Evolutionary conservation across 2,113 vertebrate species (phyloP).

Genomic region (Guaruba guarouba): DNA sequence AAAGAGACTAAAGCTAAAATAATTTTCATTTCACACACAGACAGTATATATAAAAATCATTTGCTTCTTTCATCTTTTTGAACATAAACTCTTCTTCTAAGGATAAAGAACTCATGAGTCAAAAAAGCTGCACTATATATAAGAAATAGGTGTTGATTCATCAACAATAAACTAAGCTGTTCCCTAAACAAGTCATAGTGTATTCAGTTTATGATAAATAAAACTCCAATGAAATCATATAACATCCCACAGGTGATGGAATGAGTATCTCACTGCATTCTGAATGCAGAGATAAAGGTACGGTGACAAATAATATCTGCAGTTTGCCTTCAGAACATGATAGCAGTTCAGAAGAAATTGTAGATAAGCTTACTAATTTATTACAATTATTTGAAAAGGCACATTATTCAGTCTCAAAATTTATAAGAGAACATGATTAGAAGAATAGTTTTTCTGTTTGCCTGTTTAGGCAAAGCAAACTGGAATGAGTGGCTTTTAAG

Average conservation of each 20-base stretch:
- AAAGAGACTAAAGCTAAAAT: not conserved
- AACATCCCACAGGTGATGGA: not conserved
- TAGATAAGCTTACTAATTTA: not conserved
- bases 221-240: not conserved
- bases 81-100: not conserved
- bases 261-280: not conserved
- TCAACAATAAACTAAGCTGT: not conserved
- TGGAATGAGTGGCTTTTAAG: not conserved
- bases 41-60: not conserved
- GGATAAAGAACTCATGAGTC: not conserved
- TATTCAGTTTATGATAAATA: not conserved
- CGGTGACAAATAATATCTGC: not conserved
- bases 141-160: not conserved
- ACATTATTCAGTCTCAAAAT: not conserved
- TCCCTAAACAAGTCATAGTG: not conserved
- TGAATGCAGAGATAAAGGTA: not conserved
- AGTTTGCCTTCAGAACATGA: not conserved
- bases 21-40: not conserved
- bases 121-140: not conserved
- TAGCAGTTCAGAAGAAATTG: not conserved
- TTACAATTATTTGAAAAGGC: not conserved
- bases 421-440: not conserved
- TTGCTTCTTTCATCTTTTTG: not conserved
- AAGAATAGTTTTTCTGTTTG: not conserved
- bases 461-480: not conserved